Conservation (phyloP, 2,113 vertebrate species). For the Stomatorhinus ivindoensis region DNA sequence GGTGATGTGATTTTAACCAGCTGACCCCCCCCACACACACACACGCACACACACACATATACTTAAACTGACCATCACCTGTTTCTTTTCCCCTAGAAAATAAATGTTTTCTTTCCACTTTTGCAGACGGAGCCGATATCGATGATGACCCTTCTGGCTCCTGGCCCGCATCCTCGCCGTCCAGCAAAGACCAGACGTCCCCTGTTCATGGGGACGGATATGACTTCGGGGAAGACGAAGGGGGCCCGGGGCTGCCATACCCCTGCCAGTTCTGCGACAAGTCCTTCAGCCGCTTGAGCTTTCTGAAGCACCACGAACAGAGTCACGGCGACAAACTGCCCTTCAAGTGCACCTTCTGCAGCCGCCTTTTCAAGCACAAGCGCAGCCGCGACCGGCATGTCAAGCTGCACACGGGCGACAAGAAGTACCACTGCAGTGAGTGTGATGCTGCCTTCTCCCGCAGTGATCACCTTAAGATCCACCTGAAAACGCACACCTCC, state of each 20-base stretch:
- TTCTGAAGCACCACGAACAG: constrained; percentile 97
- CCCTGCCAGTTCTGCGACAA: constrained; percentile 98
- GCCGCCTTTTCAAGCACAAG: constrained; percentile 96
- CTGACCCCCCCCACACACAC: neutral
- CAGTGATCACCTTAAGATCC: constrained; percentile 97
- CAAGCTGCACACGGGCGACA: constrained; percentile 94
- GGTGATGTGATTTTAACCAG: neutral
- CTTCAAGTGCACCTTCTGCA: constrained; percentile 96
- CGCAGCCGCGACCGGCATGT: constrained; percentile 94
- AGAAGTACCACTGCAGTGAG: constrained; percentile 96
- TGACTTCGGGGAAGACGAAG: constrained; percentile 94
- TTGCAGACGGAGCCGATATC: constrained; percentile 83
- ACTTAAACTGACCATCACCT: neutral
- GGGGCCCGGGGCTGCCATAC: constrained; percentile 85
- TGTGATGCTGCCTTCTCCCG: constrained; percentile 94
- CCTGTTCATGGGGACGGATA: constrained; percentile 91
- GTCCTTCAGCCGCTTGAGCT: constrained; percentile 96
- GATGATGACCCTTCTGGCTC: constrained; percentile 95
- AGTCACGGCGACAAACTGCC: constrained; percentile 97
- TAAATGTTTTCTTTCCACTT: neutral
- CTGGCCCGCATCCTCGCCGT: constrained; percentile 95
- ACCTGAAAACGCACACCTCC: constrained; percentile 97
- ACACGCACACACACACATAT: neutral
- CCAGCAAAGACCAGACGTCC: constrained; percentile 96
- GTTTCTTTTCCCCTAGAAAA: neutral